Evolutionary conservation across 2,888 invertebrate genomes (phyloP), one percentile per base, ranked within the genome.

Genomic region (Boloria euphrosyne): DNA sequence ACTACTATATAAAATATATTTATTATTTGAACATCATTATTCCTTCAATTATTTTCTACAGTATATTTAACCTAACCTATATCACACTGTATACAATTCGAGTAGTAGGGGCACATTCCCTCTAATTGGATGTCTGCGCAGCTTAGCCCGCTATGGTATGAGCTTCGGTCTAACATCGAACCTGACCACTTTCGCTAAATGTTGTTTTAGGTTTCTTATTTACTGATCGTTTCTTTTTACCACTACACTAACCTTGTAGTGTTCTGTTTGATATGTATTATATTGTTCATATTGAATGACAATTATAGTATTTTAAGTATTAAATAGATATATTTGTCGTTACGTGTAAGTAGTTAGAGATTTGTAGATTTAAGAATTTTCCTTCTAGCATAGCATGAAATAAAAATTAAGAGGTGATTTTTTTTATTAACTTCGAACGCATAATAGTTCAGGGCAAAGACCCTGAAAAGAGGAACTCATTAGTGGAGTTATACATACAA

Each of bases 91-190:
- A 83, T 77, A 75, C 67, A 68, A 71, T 71, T 67, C 75, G 71
- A 75, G 76, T 78, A 76, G 79, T 75, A 79, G 79, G 81, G 83
- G 79, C 80, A 79, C 88, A 89, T 90, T 89, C 90, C 89, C 80
- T 87, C 89, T 91, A 91, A 91, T 91, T 91, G 90, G 90, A 83
- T 77, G 85, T 82, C 84, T 82, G 85, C 79, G 78, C 82, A 76
- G 73, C 75, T 73, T 78, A 70, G 77, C 85, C 85, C 75, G 77
- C 76, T 90, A 89, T 83, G 89, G 89, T 76, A 77, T 73, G 80
- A 76, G 74, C 31, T 77, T 80, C 78, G 79, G 82, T 78, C 79
- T 76, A 73, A 79, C 78, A 76, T 14, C 58, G 47, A 58, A 49
- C 27, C 76, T 75, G 82, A 76, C 84, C 85, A 89, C 89, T 90